Evolutionary conservation across 2,888 invertebrate species (phyloP), one percentile per base, ranked within the genome.

Genomic region (Polyommatus iphigenia): DNA sequence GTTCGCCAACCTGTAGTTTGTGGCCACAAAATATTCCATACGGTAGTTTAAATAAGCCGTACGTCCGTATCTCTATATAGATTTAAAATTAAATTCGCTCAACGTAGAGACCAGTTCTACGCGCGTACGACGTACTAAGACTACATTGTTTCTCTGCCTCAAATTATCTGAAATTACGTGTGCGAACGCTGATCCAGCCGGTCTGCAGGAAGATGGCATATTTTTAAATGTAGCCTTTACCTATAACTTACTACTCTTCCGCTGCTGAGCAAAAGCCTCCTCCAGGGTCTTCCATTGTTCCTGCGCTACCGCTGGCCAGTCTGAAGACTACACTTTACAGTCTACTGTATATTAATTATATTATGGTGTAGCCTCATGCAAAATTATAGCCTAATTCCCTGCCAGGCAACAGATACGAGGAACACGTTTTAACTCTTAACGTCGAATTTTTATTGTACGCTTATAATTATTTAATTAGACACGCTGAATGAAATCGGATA

Each of bases 351-450:
- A 5, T 54, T 18, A 50, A 4, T 18, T 54, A 54, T 54, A 18
- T 3, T 24, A 24, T 62, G 24, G 29, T 29, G 67, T 54, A 18
- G 67, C 67, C 29, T 73, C 73, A 73, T 73, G 73, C 73, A 46
- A 73, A 73, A 41, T 73, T 73, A 73, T 46, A 73, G 24, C 73
- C 73, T 73, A 73, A 73, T 73, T 73, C 73, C 73, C 73, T 73
- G 67, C 46, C 73, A 46, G 20, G 41, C 20, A 46, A 73, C 46
- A 41, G 20, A 46, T 20, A 41, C 73, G 73, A 13, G 41, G 46
- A 73, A 73, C 73, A 73, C 46, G 73, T 73, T 73, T 73, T 41
- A 18, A 73, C 46, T 41, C 73, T 41, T 73, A 32, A 32, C 67
- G 67, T 67, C 67, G 67, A 67, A 7, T 67, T 67, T 67, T 67